phyloP scores from a whole-genome alignment of 2,797 vertebrate species.

The Aldrovandia affinis region DNA sequence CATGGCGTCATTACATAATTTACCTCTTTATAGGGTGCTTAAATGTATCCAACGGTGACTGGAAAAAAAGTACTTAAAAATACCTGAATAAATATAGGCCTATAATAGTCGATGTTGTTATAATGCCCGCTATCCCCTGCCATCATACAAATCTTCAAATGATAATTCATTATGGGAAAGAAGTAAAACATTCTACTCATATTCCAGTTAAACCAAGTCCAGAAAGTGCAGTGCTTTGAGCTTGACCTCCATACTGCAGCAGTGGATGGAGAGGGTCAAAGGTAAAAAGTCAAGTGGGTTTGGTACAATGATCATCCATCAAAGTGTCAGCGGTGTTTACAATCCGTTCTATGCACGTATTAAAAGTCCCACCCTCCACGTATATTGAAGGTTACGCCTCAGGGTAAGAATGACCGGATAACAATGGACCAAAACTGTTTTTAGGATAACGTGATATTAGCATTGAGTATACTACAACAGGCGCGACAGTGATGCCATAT shows the following conservation, averaged over 20 bases:
- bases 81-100: too few relatives aligned
- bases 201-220: background rate
- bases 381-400: background rate
- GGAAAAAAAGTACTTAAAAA: too few relatives aligned
- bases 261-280: slow-evolving; percentile 1
- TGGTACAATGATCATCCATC: slow-evolving; percentile 1
- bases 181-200: background rate
- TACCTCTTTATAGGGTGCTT: too few relatives aligned
- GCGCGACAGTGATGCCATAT: background rate
- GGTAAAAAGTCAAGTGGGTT: slow-evolving; percentile 12
- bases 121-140: too few relatives aligned
- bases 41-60: too few relatives aligned
- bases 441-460: background rate
- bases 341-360: background rate
- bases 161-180: too few relatives aligned
- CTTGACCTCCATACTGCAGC: background rate
- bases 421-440: background rate
- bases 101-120: too few relatives aligned
- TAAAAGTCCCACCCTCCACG: background rate
- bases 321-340: background rate
- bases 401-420: background rate
- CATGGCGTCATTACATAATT: too few relatives aligned
- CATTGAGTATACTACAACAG: background rate
- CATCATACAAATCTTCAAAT: too few relatives aligned
- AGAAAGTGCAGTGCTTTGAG: background rate